phyloP scores from a whole-genome alignment of 2,113 vertebrate genomes.

The Xenotilapia caudafasciata region DNA sequence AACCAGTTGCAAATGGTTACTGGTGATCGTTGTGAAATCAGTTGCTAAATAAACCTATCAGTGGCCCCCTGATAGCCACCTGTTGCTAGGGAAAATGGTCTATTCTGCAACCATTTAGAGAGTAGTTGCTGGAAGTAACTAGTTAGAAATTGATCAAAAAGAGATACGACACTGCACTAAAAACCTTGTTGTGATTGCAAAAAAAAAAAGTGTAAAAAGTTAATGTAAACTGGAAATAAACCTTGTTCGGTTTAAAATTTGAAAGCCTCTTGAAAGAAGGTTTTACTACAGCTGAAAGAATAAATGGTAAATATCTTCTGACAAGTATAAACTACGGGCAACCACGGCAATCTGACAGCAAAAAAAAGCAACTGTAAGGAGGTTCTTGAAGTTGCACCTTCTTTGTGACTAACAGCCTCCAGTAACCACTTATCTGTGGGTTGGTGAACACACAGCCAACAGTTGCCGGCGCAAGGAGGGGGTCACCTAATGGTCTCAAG shows the following conservation, averaged over 20 bases:
- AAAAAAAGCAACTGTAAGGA: not conserved
- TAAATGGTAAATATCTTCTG: not conserved
- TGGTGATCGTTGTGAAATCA: not conserved
- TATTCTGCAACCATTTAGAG: not conserved
- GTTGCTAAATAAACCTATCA: not conserved
- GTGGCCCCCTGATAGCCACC: not conserved
- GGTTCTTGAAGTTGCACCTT: not conserved
- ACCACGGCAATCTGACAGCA: not conserved
- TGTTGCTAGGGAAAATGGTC: not conserved
- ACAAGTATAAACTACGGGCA: not conserved
- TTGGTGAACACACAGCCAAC: not conserved
- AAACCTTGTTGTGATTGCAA: not conserved
- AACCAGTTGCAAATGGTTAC: not conserved
- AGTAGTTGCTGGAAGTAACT: not conserved
- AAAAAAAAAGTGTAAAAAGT: not conserved
- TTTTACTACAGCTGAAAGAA: not conserved
- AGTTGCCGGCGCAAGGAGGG: not conserved
- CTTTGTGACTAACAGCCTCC: not conserved
- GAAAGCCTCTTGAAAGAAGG: not conserved
- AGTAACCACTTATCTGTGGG: not conserved
- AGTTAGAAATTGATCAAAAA: not conserved
- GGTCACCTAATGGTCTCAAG: not conserved
- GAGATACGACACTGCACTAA: not conserved
- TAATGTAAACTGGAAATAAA: not conserved
- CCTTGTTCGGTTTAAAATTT: not conserved